phyloP scores from a whole-genome alignment of 2,113 vertebrate species.

The Gobio gobio region DNA sequence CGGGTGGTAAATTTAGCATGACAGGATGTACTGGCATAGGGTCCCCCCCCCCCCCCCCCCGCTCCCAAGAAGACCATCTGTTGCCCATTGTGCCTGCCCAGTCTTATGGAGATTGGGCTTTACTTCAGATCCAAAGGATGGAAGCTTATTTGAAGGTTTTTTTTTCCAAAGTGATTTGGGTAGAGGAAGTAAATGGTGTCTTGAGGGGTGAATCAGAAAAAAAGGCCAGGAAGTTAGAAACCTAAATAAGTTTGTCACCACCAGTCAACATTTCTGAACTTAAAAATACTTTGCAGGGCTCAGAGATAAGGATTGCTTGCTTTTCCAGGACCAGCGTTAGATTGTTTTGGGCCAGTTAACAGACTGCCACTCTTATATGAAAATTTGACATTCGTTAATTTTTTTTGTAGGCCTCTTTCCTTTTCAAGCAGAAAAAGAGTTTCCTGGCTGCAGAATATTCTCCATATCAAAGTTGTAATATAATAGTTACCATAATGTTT shows the following conservation, averaged over 20 bases:
- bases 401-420: background rate
- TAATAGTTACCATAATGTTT: background rate
- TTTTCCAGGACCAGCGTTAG: no score
- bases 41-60: conserved; percentile 10
- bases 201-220: background rate
- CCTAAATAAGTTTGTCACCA: background rate
- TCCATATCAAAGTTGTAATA: background rate
- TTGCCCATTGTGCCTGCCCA: conserved; percentile 59
- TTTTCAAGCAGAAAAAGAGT: no score
- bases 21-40: conserved; percentile 61
- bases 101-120: conserved; percentile 56
- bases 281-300: background rate
- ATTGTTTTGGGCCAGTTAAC: background rate
- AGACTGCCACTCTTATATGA: background rate
- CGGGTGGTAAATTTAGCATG: conserved; percentile 65
- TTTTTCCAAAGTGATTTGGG: conserved; percentile 1
- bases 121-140: conserved; percentile 47
- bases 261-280: background rate
- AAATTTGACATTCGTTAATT: background rate
- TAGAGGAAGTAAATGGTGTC: background rate
- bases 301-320: background rate
- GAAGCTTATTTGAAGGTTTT: conserved; percentile 53
- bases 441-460: background rate
- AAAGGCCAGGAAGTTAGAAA: background rate
- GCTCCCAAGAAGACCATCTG: conserved; percentile 59